Percentiles rank a stretch among this genome's conserved stretches.
Conservation (phyloP, 2,113 vertebrate species). For the Alligator mississippiensis region DNA sequence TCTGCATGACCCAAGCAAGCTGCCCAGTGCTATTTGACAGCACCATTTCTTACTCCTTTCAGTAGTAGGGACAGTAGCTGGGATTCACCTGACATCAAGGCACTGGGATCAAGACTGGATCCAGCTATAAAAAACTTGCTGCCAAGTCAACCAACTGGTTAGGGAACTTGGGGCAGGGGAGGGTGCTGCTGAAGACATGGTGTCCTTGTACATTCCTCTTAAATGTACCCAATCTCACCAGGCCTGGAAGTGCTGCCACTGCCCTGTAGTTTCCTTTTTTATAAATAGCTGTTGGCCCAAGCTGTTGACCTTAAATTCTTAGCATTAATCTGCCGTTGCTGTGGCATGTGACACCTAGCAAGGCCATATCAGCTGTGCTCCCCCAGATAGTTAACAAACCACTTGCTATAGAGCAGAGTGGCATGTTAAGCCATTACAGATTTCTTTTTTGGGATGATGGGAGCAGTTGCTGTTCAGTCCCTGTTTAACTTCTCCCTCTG, state of each 20-base stretch:
- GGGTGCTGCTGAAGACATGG: not conserved
- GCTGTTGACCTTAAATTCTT: slow-evolving; percentile 76
- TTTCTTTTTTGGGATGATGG: slow-evolving; percentile 52
- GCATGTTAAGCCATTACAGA: not conserved
- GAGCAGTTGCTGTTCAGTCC: slow-evolving; percentile 18
- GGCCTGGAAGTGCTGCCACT: not conserved
- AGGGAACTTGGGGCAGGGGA: too few relatives aligned
- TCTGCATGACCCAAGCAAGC: not conserved
- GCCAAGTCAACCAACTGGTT: too few relatives aligned
- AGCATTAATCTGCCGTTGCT: slow-evolving; percentile 35
- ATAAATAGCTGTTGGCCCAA: slow-evolving; percentile 77
- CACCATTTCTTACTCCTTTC: not conserved
- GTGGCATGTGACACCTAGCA: slow-evolving; percentile 61
- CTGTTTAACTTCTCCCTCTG: not conserved
- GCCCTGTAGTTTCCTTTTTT: slow-evolving; percentile 23
- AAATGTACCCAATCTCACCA: not conserved
- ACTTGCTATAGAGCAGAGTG: not conserved
- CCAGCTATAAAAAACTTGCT: not conserved
- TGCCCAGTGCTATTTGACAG: fast-evolving
- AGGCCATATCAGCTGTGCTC: slow-evolving; percentile 65
- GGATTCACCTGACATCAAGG: fast-evolving
- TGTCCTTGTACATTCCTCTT: not conserved
- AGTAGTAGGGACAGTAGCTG: fast-evolving
- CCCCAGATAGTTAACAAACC: slow-evolving; percentile 49
- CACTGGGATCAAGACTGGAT: too few relatives aligned